Evolutionary conservation across 2,113 vertebrate genomes (phyloP).

Genomic region (Sminthopsis crassicaudata): DNA sequence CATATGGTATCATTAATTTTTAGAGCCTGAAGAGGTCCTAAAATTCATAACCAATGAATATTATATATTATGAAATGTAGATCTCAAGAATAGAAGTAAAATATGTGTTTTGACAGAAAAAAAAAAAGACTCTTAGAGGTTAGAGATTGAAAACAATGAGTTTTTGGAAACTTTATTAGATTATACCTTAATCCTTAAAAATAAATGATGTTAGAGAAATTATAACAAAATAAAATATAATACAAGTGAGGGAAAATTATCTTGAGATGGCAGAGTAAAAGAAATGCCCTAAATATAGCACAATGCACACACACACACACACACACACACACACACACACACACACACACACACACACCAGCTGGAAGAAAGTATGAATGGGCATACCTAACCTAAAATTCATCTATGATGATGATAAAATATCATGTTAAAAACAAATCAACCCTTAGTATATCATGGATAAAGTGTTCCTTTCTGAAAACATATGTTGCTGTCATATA

Average conservation of each 20-base stretch:
- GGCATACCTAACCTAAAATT: background rate
- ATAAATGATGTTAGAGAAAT: background rate
- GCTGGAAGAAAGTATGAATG: background rate
- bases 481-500: background rate
- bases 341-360: background rate
- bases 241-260: background rate
- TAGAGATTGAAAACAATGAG: background rate
- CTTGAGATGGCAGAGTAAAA: background rate
- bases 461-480: background rate
- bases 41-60: background rate
- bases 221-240: background rate
- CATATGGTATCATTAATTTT: background rate
- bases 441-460: background rate
- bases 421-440: background rate
- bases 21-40: background rate
- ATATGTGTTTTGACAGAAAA: background rate
- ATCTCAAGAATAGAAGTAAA: background rate
- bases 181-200: background rate
- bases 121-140: background rate
- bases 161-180: background rate
- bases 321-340: background rate
- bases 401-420: background rate
- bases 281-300: background rate
- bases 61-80: background rate
- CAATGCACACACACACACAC: background rate